These are phyloP conservation scores for Aptenodytes patagonicus DNA, from an alignment of 2,113 vertebrate genomes.

Conservation along the genomic window DNA sequence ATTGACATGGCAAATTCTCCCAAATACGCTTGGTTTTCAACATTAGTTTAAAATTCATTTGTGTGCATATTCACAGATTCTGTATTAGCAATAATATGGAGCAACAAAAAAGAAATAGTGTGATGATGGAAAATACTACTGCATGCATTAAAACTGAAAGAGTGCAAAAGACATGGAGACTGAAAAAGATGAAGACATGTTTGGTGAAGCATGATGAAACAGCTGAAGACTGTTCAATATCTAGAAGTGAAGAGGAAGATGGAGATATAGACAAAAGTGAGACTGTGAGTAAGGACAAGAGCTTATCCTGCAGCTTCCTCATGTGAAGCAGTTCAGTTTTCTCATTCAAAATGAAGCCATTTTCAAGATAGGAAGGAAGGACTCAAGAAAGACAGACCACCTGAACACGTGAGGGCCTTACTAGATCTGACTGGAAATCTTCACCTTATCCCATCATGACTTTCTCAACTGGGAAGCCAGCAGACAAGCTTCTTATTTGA, in stretches of 20 bases:
- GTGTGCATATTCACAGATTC: background rate
- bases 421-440: background rate
- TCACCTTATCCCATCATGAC: background rate
- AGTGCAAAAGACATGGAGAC: background rate
- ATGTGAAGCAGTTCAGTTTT: background rate
- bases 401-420: background rate
- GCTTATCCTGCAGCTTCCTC: background rate
- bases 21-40: background rate
- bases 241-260: background rate
- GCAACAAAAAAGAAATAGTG: background rate
- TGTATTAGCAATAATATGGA: background rate
- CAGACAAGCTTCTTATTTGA: background rate
- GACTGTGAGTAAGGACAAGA: background rate
- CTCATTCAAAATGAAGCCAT: background rate
- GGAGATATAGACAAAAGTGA: background rate
- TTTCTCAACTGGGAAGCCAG: background rate
- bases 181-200: background rate
- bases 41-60: background rate
- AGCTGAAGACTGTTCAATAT: background rate
- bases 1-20: background rate
- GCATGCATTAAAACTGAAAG: background rate
- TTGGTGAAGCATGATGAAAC: background rate
- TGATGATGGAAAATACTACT: background rate
- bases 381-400: background rate
- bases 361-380: background rate